Conservation (phyloP, 2,113 vertebrate species). For the Myrmecobius fasciatus region DNA sequence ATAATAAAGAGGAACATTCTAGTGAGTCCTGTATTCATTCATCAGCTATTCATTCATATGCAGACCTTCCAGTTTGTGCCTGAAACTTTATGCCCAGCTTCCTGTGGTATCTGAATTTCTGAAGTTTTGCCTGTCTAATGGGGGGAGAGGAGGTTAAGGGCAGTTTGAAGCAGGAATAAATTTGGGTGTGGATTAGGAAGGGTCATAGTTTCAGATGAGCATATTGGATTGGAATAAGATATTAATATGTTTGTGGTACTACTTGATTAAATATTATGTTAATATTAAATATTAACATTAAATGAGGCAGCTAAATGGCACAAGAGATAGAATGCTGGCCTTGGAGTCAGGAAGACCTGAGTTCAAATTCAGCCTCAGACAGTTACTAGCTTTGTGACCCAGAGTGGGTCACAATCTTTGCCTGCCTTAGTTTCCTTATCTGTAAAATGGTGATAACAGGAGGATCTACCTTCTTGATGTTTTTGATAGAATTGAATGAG, state of each 20-base stretch:
- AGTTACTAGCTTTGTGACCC: neutral
- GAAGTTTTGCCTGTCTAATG: neutral
- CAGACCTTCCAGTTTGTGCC: neutral
- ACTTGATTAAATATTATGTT: neutral
- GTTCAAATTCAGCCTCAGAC: neutral
- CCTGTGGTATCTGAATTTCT: neutral
- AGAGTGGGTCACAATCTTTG: neutral
- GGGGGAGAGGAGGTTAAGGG: neutral
- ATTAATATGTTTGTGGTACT: neutral
- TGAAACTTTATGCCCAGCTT: neutral
- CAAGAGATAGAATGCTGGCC: neutral
- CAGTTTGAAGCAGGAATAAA: neutral
- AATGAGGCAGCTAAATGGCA: neutral
- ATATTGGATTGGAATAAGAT: neutral
- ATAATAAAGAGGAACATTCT: neutral
- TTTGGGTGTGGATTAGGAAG: no score
- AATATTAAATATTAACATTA: neutral
- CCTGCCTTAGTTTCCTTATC: neutral
- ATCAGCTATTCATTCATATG: neutral
- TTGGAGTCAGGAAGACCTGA: neutral
- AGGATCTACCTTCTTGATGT: neutral
- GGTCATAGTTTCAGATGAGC: neutral
- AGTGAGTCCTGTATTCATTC: neutral
- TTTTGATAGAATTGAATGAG: neutral
- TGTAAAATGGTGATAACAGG: neutral